Percentiles rank a stretch among this genome's conserved stretches.
Evolutionary conservation across 2,888 invertebrate species (phyloP).

Genomic region (Timema podura): DNA sequence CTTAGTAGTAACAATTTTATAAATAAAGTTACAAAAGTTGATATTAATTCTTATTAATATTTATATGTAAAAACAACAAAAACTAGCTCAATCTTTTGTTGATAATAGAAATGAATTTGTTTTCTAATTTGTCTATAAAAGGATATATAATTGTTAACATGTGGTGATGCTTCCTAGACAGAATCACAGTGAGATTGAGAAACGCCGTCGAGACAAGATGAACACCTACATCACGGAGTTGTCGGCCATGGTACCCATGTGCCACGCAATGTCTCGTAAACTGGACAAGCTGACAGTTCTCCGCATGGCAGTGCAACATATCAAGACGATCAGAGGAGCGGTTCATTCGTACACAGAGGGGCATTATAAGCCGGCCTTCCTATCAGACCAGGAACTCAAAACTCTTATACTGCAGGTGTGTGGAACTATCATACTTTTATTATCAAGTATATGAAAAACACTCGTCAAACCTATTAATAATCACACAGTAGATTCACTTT

Average conservation of each 20-base stretch:
- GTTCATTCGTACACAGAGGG: constrained; percentile 70
- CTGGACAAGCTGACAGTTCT: constrained; percentile 87
- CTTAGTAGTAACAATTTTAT: too few species aligned
- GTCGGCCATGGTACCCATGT: constrained; percentile 89
- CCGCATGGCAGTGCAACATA: constrained; percentile 89
- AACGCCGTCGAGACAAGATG: constrained; percentile 92
- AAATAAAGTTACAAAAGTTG: too few species aligned
- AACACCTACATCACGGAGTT: constrained; percentile 90
- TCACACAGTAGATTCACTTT: too few species aligned
- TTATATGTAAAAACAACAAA: too few species aligned
- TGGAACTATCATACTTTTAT: too few species aligned
- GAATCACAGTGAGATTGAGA: constrained; percentile 96
- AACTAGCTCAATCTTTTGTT: too few species aligned
- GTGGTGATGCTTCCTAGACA: constrained; percentile 55
- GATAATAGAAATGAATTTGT: too few species aligned
- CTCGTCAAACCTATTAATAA: too few species aligned
- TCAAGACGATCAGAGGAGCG: constrained; percentile 66
- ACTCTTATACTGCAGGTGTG: constrained; percentile 71
- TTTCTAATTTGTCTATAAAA: too few species aligned
- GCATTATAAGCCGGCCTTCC: constrained; percentile 72
- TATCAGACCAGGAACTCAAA: constrained; percentile 84
- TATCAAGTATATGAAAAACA: too few species aligned
- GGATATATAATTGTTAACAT: too few species aligned
- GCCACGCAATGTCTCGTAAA: constrained; percentile 87
- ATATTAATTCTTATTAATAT: too few species aligned